These are phyloP conservation scores for Vespertilio murinus DNA, from an alignment of 2,797 vertebrate species.

Conservation along the genomic window DNA sequence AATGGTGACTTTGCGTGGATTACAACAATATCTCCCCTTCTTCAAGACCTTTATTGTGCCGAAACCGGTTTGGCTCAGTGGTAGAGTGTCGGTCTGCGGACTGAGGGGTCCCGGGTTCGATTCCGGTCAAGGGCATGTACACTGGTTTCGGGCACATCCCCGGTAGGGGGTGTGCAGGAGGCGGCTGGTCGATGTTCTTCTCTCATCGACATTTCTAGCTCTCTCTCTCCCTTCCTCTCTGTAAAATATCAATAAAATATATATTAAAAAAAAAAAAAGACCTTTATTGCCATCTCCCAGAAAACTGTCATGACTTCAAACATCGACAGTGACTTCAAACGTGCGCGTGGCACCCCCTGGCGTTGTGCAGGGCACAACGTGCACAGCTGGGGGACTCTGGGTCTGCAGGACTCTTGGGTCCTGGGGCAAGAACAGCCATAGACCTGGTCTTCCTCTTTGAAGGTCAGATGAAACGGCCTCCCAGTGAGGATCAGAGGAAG, in stretches of 20 bases:
- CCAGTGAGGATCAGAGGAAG: not conserved
- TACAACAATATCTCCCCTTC: not conserved
- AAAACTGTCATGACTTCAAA: not conserved
- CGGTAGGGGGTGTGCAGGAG: too few species aligned
- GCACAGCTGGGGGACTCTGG: not conserved
- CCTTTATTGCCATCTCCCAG: not conserved
- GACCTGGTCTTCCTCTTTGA: not conserved
- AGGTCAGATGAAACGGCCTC: constrained; percentile 43
- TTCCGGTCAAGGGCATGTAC: too few species aligned
- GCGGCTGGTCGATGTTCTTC: too few species aligned
- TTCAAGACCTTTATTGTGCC: not conserved
- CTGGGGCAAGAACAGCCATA: not conserved
- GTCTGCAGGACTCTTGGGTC: not conserved
- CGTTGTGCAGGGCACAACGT: not conserved
- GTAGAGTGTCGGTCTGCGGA: too few species aligned
- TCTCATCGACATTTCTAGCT: too few species aligned
- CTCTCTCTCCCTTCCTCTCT: too few species aligned
- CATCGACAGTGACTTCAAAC: not conserved
- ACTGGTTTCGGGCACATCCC: too few species aligned
- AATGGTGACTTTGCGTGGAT: not conserved
- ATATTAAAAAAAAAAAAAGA: too few species aligned
- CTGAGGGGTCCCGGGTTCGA: too few species aligned
- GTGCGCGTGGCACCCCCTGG: not conserved
- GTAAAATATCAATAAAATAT: too few species aligned
- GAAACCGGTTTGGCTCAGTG: too few species aligned